Conservation (phyloP, 2,888 invertebrate genomes). For the Eubasilissa splendida region DNA sequence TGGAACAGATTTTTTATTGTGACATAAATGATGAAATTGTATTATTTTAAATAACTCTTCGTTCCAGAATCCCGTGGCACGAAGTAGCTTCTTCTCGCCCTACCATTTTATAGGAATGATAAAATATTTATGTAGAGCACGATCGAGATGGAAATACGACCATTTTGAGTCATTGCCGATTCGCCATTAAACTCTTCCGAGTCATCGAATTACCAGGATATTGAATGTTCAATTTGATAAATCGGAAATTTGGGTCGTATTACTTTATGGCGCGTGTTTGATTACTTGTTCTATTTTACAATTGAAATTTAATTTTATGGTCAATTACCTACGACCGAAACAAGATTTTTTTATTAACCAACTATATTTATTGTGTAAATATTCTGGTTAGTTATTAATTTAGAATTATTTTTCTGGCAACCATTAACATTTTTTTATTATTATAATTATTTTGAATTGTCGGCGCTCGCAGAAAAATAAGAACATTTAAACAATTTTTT, state of each 20-base stretch:
- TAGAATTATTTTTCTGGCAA: too few species aligned
- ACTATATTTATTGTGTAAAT: too few species aligned
- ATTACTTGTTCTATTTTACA: conserved; percentile 26
- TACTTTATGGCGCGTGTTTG: conserved; percentile 36
- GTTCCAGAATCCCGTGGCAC: too few species aligned
- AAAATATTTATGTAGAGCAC: conserved; percentile 24
- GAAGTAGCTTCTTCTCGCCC: not conserved
- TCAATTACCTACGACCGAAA: conserved; percentile 4
- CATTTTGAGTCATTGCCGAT: conserved; percentile 25
- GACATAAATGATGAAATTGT: too few species aligned
- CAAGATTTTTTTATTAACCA: too few species aligned
- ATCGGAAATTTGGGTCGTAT: conserved; percentile 28
- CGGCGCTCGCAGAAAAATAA: too few species aligned
- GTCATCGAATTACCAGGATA: conserved; percentile 43
- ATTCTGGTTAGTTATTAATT: too few species aligned
- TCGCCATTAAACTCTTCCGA: conserved; percentile 52
- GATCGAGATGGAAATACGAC: conserved; percentile 10
- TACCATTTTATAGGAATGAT: conserved; percentile 23
- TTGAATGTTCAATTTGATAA: conserved; percentile 41
- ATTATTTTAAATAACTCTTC: too few species aligned
- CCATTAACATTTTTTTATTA: too few species aligned
- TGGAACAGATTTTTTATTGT: too few species aligned
- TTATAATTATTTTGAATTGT: too few species aligned
- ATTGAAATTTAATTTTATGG: conserved; percentile 26
- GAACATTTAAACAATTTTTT: too few species aligned